phyloP scores from a whole-genome alignment of 2,113 vertebrate species.

The Gadus chalcogrammus region DNA sequence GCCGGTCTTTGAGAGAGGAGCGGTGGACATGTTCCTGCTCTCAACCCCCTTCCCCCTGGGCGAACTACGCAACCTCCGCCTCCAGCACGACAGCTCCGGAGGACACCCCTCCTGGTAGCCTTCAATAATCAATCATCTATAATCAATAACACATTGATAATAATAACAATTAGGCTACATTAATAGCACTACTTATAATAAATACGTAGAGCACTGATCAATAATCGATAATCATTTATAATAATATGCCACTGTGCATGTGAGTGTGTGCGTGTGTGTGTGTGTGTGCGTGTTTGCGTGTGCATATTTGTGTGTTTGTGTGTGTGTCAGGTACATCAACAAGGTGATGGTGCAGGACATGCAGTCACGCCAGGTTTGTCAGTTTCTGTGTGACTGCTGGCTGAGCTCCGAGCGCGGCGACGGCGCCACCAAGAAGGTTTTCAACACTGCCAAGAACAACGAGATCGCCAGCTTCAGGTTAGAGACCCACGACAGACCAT shows the following conservation, averaged over 20 bases:
- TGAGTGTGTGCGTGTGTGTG: no score
- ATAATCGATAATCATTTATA: no score
- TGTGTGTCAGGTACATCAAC: conserved; percentile 66
- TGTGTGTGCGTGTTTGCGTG: no score
- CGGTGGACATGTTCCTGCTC: conserved; percentile 78
- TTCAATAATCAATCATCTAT: not conserved
- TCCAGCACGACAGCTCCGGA: conserved; percentile 80
- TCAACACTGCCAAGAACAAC: conserved; percentile 70
- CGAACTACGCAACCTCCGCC: conserved; percentile 67
- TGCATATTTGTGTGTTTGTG: no score
- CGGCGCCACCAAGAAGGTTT: conserved; percentile 64
- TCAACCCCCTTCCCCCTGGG: conserved; percentile 71
- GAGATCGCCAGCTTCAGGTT: conserved; percentile 78
- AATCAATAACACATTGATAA: not conserved
- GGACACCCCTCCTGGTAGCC: conserved; percentile 73
- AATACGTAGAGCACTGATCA: no score
- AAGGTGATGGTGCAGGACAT: conserved; percentile 71
- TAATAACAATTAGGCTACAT: not conserved
- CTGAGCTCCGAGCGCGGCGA: conserved; percentile 64
- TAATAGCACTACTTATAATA: no score
- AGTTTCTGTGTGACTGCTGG: conserved; percentile 76
- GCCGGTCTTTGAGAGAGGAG: conserved; percentile 73
- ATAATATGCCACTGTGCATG: no score
- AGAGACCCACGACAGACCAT: not conserved
- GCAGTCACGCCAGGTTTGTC: conserved; percentile 62